Evolutionary conservation across 2,888 invertebrate species (phyloP).

Genomic region (Sphinx pinastri): DNA sequence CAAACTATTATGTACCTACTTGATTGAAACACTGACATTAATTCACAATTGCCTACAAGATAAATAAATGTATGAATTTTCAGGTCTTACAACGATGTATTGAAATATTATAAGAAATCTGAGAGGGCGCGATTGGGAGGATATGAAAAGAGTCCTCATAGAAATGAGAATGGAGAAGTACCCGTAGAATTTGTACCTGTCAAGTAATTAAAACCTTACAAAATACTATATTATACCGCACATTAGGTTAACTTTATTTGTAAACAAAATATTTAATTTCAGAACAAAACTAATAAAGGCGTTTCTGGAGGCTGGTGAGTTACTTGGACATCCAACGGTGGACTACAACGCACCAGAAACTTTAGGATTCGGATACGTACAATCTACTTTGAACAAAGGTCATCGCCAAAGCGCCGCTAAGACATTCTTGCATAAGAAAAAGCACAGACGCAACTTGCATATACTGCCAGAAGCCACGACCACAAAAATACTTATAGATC

Average conservation of each 20-base stretch:
- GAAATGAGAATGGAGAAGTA: slow-evolving; percentile 85
- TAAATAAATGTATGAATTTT: slow-evolving; percentile 34
- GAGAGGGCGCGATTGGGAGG: slow-evolving; percentile 80
- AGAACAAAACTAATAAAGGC: slow-evolving; percentile 72
- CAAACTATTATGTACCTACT: no score
- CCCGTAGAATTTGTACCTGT: slow-evolving; percentile 85
- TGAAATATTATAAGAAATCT: slow-evolving; percentile 85
- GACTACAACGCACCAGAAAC: slow-evolving; percentile 87
- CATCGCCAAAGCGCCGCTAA: slow-evolving; percentile 87
- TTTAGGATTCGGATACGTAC: slow-evolving; percentile 87
- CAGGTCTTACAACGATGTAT: slow-evolving; percentile 85
- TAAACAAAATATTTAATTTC: slow-evolving; percentile 35
- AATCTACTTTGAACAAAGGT: slow-evolving; percentile 85
- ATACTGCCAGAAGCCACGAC: slow-evolving; percentile 86
- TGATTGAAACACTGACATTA: no score
- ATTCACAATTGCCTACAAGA: background rate
- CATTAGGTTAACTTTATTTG: no score
- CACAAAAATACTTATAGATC: slow-evolving; percentile 87
- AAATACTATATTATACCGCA: slow-evolving; percentile 12
- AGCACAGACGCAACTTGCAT: slow-evolving; percentile 86
- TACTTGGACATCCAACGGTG: slow-evolving; percentile 86
- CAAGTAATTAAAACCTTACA: slow-evolving; percentile 53
- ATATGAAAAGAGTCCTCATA: slow-evolving; percentile 77
- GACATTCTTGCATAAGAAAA: slow-evolving; percentile 85
- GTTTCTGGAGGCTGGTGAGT: slow-evolving; percentile 85